Conservation (phyloP, 2,888 invertebrate species). For the Trichopria drosophilae region DNA sequence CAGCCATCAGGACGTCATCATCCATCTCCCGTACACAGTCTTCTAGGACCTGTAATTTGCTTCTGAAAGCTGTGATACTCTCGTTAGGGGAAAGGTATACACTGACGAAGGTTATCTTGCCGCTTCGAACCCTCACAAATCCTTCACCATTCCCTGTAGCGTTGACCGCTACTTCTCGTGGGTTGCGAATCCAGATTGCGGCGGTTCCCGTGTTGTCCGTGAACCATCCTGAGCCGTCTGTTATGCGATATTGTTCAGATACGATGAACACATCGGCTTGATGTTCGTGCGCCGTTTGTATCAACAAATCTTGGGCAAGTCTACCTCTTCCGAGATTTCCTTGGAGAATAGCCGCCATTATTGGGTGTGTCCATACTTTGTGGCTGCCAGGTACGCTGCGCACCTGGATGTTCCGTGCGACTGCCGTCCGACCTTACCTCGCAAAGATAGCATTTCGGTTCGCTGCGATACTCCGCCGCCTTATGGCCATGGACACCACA, state of each 20-base stretch:
- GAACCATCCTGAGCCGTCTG: conserved; percentile 10
- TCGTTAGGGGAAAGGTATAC: conserved; percentile 16
- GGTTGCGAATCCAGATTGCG: conserved; percentile 14
- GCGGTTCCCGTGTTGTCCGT: conserved; percentile 10
- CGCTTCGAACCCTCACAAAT: conserved; percentile 7
- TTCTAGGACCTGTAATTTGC: background rate
- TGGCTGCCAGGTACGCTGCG: no score
- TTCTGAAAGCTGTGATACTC: background rate
- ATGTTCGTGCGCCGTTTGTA: conserved; percentile 20
- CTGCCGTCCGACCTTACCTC: no score
- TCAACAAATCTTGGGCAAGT: conserved; percentile 24
- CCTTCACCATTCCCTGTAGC: background rate
- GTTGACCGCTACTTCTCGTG: background rate
- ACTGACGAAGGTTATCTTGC: background rate
- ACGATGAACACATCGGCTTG: conserved; percentile 12
- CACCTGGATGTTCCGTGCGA: no score
- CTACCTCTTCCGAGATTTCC: conserved; percentile 29
- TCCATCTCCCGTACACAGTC: background rate
- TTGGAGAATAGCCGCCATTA: conserved; percentile 32
- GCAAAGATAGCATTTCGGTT: no score
- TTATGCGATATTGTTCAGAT: conserved; percentile 11
- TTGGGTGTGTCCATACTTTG: no score
- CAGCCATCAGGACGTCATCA: background rate
- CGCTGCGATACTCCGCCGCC: no score
- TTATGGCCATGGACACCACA: no score